phyloP scores from a whole-genome alignment of 2,113 vertebrate species.

The Diphyllodes magnificus region DNA sequence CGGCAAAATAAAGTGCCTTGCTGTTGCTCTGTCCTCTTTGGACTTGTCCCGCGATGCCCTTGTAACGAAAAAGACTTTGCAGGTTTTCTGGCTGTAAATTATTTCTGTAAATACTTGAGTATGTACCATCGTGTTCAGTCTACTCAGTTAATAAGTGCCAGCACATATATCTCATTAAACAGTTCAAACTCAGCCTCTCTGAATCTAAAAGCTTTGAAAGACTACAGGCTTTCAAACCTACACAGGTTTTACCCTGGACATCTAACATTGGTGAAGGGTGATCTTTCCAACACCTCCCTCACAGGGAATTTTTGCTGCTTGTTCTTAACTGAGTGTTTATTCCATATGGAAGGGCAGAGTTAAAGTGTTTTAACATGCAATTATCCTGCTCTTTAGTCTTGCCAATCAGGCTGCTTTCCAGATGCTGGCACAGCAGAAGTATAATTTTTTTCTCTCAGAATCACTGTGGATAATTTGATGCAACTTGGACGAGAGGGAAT shows the following conservation, averaged over 20 bases:
- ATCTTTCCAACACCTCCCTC: neutral
- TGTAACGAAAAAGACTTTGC: conserved; percentile 21
- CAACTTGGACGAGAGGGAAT: neutral
- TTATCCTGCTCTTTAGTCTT: conserved; percentile 8
- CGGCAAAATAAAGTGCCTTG: neutral
- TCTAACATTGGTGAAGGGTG: neutral
- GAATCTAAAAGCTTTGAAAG: neutral
- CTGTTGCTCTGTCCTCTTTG: neutral
- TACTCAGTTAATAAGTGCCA: conserved; percentile 35
- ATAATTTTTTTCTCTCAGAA: conserved; percentile 11
- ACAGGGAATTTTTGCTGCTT: neutral
- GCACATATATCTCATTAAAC: conserved; percentile 28
- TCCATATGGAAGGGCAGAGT: neutral
- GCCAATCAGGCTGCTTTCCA: conserved; percentile 31
- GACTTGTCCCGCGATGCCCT: conserved; percentile 29
- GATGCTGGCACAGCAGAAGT: conserved; percentile 20
- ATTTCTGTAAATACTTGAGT: conserved; percentile 48
- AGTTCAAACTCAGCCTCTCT: neutral
- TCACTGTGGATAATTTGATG: conserved; percentile 28
- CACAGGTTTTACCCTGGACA: neutral
- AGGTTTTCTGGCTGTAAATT: conserved; percentile 39
- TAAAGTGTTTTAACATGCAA: neutral
- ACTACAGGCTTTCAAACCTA: neutral
- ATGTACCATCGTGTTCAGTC: neutral
- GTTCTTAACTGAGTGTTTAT: neutral